A percentile compares a stretch with the other conserved stretches of the same genome.
Evolutionary conservation across 2,113 vertebrate species (phyloP).

Genomic region (Rallus limicola): DNA sequence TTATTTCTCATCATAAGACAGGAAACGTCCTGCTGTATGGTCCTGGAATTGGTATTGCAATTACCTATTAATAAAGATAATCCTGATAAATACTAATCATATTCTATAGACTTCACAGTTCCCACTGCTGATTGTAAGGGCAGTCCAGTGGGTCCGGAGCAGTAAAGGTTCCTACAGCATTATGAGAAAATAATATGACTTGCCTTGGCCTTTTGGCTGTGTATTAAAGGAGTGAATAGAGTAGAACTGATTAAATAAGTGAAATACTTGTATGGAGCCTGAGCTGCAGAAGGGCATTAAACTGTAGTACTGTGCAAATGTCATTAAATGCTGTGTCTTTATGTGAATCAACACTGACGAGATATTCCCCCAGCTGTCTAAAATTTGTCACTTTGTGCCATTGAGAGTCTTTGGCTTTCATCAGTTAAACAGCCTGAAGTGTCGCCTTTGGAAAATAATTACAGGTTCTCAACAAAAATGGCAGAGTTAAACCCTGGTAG

Average conservation of each 20-base stretch:
- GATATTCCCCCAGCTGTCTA: slow-evolving; percentile 3
- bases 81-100: background rate
- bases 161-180: background rate
- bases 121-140: background rate
- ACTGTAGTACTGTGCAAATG: background rate
- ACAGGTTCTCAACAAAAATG: slow-evolving; percentile 73
- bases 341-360: background rate
- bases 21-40: background rate
- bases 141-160: background rate
- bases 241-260: background rate
- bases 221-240: background rate
- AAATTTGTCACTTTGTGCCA: slow-evolving; percentile 46
- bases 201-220: background rate
- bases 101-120: background rate
- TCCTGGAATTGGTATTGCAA: background rate
- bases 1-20: background rate
- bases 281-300: background rate
- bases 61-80: background rate
- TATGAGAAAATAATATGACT: background rate
- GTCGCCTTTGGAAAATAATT: slow-evolving; percentile 72
- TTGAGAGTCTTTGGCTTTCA: slow-evolving; percentile 52
- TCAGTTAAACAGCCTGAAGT: slow-evolving; percentile 68
- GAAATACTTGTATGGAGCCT: background rate
- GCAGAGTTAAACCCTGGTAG: slow-evolving; percentile 58
- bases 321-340: background rate